phyloP scores from a whole-genome alignment of 2,888 invertebrate species.

The Lacanobia oleracea region DNA sequence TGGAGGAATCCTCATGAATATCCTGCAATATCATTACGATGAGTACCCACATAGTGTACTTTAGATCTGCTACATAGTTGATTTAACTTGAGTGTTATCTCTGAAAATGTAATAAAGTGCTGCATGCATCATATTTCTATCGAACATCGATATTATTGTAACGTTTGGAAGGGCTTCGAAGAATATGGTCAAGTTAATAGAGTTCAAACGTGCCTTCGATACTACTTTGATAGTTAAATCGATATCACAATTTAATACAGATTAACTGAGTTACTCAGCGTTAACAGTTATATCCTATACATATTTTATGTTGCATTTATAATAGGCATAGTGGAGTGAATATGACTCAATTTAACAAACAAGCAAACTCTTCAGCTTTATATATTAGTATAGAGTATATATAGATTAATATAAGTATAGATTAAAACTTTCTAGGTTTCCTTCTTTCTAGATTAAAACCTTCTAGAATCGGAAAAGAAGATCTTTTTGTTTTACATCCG shows the following conservation, averaged over 20 bases:
- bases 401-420: too few relatives aligned
- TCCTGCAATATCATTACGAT: neutral
- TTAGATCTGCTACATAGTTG: neutral
- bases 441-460: neutral
- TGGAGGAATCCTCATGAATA: neutral
- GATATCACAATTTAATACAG: slow-evolving; percentile 49
- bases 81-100: neutral
- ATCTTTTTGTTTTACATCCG: neutral
- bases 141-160: slow-evolving; percentile 23
- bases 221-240: slow-evolving; percentile 44
- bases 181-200: slow-evolving; percentile 9
- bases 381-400: too few relatives aligned
- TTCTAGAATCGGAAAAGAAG: neutral
- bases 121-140: slow-evolving; percentile 3
- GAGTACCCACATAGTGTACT: neutral
- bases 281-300: neutral
- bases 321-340: neutral
- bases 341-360: neutral
- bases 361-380: too few relatives aligned
- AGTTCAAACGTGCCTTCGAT: slow-evolving; percentile 15
- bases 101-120: slow-evolving; percentile 17
- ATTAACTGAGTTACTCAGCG: slow-evolving; percentile 30
- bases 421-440: too few relatives aligned
- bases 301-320: neutral
- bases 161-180: slow-evolving; percentile 1